phyloP scores from a whole-genome alignment of 2,888 invertebrate species.

The Willowsia nigromaculata region DNA sequence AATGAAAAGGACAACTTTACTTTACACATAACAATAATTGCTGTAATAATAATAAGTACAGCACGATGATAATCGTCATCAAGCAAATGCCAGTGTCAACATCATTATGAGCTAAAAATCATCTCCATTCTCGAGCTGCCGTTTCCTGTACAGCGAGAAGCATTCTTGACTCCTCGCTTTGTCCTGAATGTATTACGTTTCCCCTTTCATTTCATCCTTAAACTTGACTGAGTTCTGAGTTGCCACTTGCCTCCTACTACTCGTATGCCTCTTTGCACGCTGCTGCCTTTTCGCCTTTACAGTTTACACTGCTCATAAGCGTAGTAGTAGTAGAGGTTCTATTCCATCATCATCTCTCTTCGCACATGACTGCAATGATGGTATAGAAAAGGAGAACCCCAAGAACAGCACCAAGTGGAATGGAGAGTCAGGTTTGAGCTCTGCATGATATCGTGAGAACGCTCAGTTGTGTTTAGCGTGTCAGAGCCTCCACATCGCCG shows the following conservation, averaged over 20 bases:
- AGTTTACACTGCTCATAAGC: neutral
- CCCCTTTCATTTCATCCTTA: constrained; percentile 53
- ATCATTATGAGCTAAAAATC: neutral
- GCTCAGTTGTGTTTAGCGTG: constrained; percentile 72
- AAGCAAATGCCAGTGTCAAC: constrained; percentile 4
- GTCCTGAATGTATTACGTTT: constrained; percentile 12
- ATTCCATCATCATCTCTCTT: too few relatives aligned
- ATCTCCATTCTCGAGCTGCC: neutral
- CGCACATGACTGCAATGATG: neutral
- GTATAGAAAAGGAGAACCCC: neutral
- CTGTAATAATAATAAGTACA: neutral
- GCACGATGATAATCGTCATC: neutral
- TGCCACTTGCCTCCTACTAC: neutral
- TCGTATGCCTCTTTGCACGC: too few relatives aligned
- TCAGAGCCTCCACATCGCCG: constrained; percentile 74
- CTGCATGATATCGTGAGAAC: constrained; percentile 45
- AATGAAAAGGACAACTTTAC: too few relatives aligned
- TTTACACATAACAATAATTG: too few relatives aligned
- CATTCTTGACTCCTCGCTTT: neutral
- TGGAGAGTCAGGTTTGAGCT: constrained; percentile 37
- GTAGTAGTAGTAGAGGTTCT: neutral
- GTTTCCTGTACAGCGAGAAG: neutral
- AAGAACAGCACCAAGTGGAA: neutral
- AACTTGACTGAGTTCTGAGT: constrained; percentile 43
- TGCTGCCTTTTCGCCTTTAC: too few relatives aligned